Conservation (phyloP, 2,888 invertebrate species). For the Lasioglossum villosulum region DNA sequence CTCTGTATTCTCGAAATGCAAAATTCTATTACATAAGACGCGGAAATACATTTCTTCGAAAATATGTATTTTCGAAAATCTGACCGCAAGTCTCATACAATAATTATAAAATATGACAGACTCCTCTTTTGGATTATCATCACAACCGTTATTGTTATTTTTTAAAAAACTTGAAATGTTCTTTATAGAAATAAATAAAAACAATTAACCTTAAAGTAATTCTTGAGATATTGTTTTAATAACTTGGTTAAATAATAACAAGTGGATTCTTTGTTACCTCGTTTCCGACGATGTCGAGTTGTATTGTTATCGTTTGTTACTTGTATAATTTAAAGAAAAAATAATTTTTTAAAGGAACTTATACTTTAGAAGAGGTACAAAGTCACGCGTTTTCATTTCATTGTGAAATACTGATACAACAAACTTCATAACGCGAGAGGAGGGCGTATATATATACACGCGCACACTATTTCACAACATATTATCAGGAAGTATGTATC, state of each 20-base stretch:
- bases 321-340: conserved; percentile 8
- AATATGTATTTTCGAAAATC: neutral
- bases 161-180: neutral
- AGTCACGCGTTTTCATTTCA: neutral
- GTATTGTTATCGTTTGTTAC: neutral
- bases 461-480: neutral
- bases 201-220: conserved; percentile 32
- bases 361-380: neutral
- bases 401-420: neutral
- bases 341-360: neutral
- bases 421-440: neutral
- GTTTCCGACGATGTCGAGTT: neutral
- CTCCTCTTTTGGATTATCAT: neutral
- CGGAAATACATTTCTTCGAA: neutral
- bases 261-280: neutral
- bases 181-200: neutral
- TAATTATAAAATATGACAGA: neutral
- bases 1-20: neutral
- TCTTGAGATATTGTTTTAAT: neutral
- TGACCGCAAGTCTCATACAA: neutral
- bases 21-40: conserved; percentile 30
- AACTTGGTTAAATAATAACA: too few relatives aligned
- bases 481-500: conserved; percentile 20
- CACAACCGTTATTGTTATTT: neutral
- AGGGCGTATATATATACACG: neutral